A percentile compares a stretch with the other conserved stretches of the same genome.
phyloP scores from a whole-genome alignment of 2,888 invertebrate species.

The Scaeva pyrastri region DNA sequence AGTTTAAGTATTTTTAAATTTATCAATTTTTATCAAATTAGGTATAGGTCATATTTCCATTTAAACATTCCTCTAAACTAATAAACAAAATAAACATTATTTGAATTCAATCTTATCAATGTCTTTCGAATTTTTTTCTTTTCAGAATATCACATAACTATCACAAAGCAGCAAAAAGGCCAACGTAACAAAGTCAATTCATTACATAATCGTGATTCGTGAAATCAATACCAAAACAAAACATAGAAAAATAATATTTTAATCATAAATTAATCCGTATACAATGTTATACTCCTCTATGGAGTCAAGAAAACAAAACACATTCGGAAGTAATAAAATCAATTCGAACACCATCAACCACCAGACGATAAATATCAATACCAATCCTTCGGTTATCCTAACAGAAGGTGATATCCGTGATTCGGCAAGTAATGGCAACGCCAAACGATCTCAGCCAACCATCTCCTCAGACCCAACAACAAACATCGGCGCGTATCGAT shows the following conservation, averaged over 20 bases:
- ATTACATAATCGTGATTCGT: conserved; percentile 8
- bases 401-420: conserved; percentile 54
- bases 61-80: too few species aligned
- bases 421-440: conserved; percentile 69
- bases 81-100: too few species aligned
- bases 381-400: conserved; percentile 52
- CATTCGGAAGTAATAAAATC: conserved; percentile 48
- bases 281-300: conserved; percentile 75
- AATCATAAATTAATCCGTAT: background rate
- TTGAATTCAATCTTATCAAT: background rate
- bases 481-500: conserved; percentile 61
- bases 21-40: too few species aligned
- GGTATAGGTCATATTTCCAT: too few species aligned
- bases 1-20: too few species aligned
- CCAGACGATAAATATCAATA: conserved; percentile 53
- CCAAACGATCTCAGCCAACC: conserved; percentile 54
- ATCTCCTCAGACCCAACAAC: conserved; percentile 48
- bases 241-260: conserved; percentile 2
- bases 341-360: conserved; percentile 40
- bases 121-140: background rate
- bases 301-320: conserved; percentile 65
- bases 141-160: background rate
- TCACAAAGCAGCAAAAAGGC: background rate
- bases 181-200: conserved; percentile 7
- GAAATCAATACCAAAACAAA: background rate